Percentiles rank a stretch among this genome's conserved stretches.
phyloP scores from a whole-genome alignment of 2,888 invertebrate species.

The Eristalis arbustorum region DNA sequence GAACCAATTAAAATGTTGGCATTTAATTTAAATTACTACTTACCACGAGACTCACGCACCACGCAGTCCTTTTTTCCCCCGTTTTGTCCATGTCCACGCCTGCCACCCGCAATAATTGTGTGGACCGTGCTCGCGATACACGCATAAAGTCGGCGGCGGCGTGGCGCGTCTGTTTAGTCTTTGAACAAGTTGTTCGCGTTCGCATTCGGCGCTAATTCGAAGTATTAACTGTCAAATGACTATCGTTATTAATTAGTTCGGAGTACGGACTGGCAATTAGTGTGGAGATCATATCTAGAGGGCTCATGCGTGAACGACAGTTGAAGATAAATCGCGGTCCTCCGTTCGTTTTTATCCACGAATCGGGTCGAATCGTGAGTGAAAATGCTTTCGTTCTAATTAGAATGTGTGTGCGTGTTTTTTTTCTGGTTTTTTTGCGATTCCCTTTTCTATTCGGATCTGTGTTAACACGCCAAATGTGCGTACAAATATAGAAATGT shows the following conservation, averaged over 20 bases:
- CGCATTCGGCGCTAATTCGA: conserved; percentile 44
- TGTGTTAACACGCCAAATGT: background rate
- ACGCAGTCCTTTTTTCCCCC: background rate
- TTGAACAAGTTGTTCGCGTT: conserved; percentile 2
- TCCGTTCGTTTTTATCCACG: conserved; percentile 10
- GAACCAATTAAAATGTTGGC: conserved; percentile 45
- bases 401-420: conserved; percentile 25
- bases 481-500: conserved; percentile 1
- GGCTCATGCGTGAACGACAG: conserved; percentile 10
- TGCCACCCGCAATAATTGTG: background rate
- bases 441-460: background rate
- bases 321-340: conserved; percentile 9
- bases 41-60: background rate
- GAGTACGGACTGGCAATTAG: conserved; percentile 46
- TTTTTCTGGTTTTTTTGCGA: background rate
- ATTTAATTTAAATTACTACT: conserved; percentile 41
- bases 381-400: conserved; percentile 62
- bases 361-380: conserved; percentile 63
- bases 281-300: conserved; percentile 25
- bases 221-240: conserved; percentile 45
- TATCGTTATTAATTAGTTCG: conserved; percentile 55
- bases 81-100: too few species aligned
- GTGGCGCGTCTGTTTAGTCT: background rate
- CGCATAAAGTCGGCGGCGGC: background rate
- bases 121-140: background rate